Evolutionary conservation across 2,888 invertebrate genomes (phyloP).

Genomic region (Cerceris rybyensis): DNA sequence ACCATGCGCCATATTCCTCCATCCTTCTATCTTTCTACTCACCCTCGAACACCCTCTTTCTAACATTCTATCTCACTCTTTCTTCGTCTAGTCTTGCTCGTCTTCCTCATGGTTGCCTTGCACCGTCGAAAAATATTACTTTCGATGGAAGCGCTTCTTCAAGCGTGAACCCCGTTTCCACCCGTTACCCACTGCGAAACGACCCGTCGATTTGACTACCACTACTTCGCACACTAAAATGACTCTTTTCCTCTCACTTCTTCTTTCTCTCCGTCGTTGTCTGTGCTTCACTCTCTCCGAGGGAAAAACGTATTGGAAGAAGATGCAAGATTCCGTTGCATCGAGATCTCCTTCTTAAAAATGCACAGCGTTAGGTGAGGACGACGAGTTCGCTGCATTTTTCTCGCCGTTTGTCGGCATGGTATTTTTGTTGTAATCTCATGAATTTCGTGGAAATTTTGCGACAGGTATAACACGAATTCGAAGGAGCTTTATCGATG

Average conservation of each 20-base stretch:
- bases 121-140: conserved; percentile 67
- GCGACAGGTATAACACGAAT: too few species aligned
- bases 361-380: conserved; percentile 3
- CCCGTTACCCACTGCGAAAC: conserved; percentile 52
- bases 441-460: too few species aligned
- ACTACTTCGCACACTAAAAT: conserved; percentile 27
- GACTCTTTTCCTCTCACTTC: conserved; percentile 6
- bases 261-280: background rate
- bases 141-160: conserved; percentile 40
- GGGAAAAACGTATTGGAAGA: conserved; percentile 1
- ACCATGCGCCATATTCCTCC: background rate
- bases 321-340: conserved; percentile 14
- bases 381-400: background rate
- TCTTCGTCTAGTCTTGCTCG: background rate
- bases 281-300: background rate
- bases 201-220: conserved; percentile 57
- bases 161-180: conserved; percentile 46
- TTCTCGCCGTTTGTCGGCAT: too few species aligned
- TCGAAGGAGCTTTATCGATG: too few species aligned
- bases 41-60: background rate
- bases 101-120: conserved; percentile 8
- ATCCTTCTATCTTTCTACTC: conserved; percentile 9
- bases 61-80: background rate
- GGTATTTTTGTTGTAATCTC: too few species aligned
- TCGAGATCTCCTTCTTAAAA: conserved; percentile 30